Evolutionary conservation across 2,888 invertebrate species (phyloP).

Genomic region (Endomychus coccineus): DNA sequence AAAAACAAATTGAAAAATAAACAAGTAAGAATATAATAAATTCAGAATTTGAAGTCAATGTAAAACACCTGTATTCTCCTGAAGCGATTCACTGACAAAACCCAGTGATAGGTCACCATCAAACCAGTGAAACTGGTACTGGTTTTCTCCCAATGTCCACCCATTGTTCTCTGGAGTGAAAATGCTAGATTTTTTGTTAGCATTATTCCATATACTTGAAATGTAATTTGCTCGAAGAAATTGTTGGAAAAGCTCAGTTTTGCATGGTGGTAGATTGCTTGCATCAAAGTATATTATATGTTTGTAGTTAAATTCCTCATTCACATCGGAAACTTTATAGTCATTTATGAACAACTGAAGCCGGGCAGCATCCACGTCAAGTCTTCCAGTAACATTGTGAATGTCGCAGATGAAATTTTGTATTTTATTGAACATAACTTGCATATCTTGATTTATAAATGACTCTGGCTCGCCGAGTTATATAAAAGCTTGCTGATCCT

Average conservation of each 20-base stretch:
- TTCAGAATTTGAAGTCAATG: too few species aligned
- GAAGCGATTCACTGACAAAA: too few species aligned
- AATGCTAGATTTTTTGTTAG: background rate
- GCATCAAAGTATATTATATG: constrained; percentile 13
- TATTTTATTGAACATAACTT: constrained; percentile 10
- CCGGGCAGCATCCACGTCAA: constrained; percentile 24
- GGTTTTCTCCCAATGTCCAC: constrained; percentile 6
- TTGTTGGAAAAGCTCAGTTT: constrained; percentile 4
- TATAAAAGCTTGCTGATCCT: too few species aligned
- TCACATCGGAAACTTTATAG: constrained; percentile 11
- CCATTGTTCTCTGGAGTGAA: constrained; percentile 8
- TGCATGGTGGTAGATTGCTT: constrained; percentile 10
- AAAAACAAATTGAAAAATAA: too few species aligned
- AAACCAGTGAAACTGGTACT: constrained; percentile 11
- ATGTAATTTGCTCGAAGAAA: constrained; percentile 5
- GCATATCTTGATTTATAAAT: constrained; percentile 4
- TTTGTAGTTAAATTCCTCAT: constrained; percentile 14
- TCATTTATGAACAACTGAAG: constrained; percentile 16
- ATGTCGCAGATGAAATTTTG: constrained; percentile 20
- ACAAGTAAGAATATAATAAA: too few species aligned
- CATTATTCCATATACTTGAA: constrained; percentile 6
- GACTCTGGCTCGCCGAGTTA: constrained; percentile 13
- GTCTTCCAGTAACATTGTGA: constrained; percentile 25
- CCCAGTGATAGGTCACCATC: background rate
- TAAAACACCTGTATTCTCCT: too few species aligned